A percentile compares a stretch with the other conserved stretches of the same genome.
phyloP scores from a whole-genome alignment of 2,888 invertebrate species.

The Molanna angustata region DNA sequence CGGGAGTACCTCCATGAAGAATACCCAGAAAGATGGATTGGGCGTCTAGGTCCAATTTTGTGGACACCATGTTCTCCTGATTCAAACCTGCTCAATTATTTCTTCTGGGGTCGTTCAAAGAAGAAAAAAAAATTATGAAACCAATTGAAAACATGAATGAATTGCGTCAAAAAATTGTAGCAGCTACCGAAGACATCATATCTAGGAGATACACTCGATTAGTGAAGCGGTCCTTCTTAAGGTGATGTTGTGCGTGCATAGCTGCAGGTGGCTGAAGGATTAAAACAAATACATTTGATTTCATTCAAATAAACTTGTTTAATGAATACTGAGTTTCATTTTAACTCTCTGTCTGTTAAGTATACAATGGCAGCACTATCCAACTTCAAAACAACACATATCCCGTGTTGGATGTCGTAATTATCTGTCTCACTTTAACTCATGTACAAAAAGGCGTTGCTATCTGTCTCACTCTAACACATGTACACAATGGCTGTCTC shows the following conservation, averaged over 20 bases:
- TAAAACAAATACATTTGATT: not conserved
- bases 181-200: not conserved
- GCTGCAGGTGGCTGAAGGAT: not conserved
- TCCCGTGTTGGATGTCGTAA: not conserved
- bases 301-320: not conserved
- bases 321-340: not conserved
- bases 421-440: not conserved
- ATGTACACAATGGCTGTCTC: no score
- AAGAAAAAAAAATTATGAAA: not conserved
- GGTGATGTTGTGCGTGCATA: not conserved
- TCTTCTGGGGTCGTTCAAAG: not conserved
- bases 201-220: not conserved
- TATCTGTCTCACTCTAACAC: no score
- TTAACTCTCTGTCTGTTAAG: not conserved
- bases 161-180: not conserved
- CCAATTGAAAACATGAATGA: not conserved
- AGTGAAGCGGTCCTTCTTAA: not conserved
- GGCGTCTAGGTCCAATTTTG: slow-evolving; percentile 4
- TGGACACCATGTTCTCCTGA: slow-evolving; percentile 1
- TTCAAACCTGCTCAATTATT: not conserved
- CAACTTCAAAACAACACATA: no score
- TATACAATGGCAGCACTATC: not conserved
- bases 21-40: not conserved
- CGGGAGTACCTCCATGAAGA: not conserved
- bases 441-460: not conserved